Conservation (phyloP, 1,140 invertebrate species). For the Drosophila neocordata region DNA sequence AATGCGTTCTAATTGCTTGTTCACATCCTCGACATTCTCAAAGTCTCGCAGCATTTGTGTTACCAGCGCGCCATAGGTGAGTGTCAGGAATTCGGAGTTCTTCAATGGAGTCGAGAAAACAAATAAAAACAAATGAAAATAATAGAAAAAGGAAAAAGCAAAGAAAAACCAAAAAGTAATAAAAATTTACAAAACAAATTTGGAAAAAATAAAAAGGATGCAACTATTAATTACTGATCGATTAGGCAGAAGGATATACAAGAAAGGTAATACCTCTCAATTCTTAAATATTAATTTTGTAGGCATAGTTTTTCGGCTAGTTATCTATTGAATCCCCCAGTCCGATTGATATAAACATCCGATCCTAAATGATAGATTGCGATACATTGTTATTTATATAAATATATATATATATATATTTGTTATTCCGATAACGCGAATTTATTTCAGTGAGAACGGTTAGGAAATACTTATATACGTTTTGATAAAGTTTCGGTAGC, state of each 20-base stretch:
- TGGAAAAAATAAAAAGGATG: slow-evolving; percentile 14
- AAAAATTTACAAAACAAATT: slow-evolving; percentile 39
- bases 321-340: too few relatives aligned
- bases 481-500: too few relatives aligned
- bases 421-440: too few relatives aligned
- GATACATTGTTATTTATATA: too few relatives aligned
- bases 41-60: slow-evolving; percentile 98
- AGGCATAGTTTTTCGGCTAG: too few relatives aligned
- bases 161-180: slow-evolving; percentile 31
- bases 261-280: not conserved
- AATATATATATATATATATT: too few relatives aligned
- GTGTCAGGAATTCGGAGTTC: slow-evolving; percentile 98
- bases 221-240: slow-evolving; percentile 1
- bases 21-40: slow-evolving; percentile 98
- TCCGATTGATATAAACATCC: too few relatives aligned
- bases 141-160: slow-evolving; percentile 6
- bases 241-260: not conserved
- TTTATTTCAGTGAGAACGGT: too few relatives aligned
- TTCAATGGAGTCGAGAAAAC: slow-evolving; percentile 76
- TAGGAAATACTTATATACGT: too few relatives aligned
- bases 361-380: too few relatives aligned
- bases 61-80: slow-evolving; percentile 99
- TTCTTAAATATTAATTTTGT: not conserved
- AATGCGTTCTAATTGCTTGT: slow-evolving; percentile 95
- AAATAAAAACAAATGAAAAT: slow-evolving; percentile 34